Evolutionary conservation across 2,113 vertebrate species (phyloP).

Genomic region (Setophaga petechia): DNA sequence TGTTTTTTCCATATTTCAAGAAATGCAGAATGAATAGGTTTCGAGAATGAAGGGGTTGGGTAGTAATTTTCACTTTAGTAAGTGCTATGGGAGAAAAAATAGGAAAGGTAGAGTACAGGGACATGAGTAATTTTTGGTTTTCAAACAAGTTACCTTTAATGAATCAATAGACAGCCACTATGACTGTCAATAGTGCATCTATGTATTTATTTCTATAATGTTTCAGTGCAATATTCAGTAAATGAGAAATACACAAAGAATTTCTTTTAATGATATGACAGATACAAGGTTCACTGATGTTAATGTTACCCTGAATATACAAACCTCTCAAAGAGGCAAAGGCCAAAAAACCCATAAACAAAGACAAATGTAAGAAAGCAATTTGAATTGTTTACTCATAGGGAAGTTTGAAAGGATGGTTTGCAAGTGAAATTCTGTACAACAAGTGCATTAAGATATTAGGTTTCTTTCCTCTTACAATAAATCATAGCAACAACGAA

Average conservation of each 20-base stretch:
- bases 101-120: not conserved
- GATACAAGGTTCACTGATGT: not conserved
- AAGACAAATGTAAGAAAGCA: not conserved
- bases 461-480: not conserved
- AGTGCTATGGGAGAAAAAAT: not conserved
- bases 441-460: not conserved
- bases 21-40: rapidly evolving
- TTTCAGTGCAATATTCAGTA: not conserved
- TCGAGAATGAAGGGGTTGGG: not conserved
- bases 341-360: not conserved
- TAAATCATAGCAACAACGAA: not conserved
- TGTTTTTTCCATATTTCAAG: not conserved
- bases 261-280: not conserved
- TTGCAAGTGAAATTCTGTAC: not conserved
- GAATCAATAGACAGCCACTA: not conserved
- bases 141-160: not conserved
- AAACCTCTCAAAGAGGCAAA: not conserved
- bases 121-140: not conserved
- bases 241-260: not conserved
- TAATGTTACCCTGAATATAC: not conserved
- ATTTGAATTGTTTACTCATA: not conserved
- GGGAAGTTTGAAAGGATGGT: not conserved
- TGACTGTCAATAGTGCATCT: not conserved
- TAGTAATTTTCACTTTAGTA: not conserved
- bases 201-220: not conserved